A percentile compares a stretch with the other conserved stretches of the same genome.
Evolutionary conservation across 2,888 invertebrate species (phyloP).

Genomic region (Lasioglossum marginatum): DNA sequence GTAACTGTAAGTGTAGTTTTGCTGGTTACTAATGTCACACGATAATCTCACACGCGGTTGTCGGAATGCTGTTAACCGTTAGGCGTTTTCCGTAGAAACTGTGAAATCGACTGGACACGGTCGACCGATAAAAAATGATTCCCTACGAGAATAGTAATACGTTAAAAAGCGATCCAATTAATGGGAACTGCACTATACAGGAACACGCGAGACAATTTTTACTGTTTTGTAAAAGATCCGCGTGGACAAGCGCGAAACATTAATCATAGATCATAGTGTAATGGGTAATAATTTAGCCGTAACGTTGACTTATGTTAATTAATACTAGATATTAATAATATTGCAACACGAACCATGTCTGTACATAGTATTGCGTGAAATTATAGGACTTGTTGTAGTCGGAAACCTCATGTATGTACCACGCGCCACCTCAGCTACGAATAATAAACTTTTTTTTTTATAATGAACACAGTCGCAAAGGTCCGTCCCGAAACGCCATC

Average conservation of each 20-base stretch:
- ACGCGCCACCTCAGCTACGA: slow-evolving; percentile 78
- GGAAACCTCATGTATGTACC: slow-evolving; percentile 80
- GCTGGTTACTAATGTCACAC: slow-evolving; percentile 12
- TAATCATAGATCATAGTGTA: slow-evolving; percentile 63
- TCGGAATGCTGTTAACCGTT: slow-evolving; percentile 22
- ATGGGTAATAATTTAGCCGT: slow-evolving; percentile 70
- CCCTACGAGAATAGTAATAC: slow-evolving; percentile 5
- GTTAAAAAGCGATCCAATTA: slow-evolving; percentile 14
- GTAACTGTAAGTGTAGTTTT: slow-evolving; percentile 57
- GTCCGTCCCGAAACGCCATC: neutral
- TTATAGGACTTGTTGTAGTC: slow-evolving; percentile 75
- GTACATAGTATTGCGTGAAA: slow-evolving; percentile 78
- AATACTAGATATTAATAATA: slow-evolving; percentile 72
- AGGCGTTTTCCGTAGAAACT: neutral
- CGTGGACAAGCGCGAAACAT: slow-evolving; percentile 37
- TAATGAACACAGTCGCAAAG: slow-evolving; percentile 60
- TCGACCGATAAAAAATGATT: slow-evolving; percentile 15
- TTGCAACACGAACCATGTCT: slow-evolving; percentile 73
- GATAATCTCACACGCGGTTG: slow-evolving; percentile 14
- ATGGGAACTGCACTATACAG: slow-evolving; percentile 42
- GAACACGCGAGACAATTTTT: slow-evolving; percentile 43
- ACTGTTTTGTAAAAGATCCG: slow-evolving; percentile 43
- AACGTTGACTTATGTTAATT: slow-evolving; percentile 67
- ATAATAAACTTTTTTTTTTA: slow-evolving; percentile 78
- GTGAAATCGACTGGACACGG: slow-evolving; percentile 15